Conservation (phyloP, 2,113 vertebrate genomes). For the Perccottus glenii region DNA sequence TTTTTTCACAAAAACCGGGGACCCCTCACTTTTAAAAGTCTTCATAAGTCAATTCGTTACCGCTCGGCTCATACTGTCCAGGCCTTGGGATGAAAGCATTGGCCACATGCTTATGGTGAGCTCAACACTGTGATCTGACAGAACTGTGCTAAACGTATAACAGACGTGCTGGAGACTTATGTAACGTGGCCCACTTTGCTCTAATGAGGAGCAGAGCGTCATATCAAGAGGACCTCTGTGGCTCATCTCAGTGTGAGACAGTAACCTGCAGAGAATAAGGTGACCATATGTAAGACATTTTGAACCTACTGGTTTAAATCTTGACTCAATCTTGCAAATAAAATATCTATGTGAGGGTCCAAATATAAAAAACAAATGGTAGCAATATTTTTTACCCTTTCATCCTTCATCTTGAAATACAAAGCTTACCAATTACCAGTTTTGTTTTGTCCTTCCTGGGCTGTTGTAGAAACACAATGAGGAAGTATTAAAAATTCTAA, state of each 20-base stretch:
- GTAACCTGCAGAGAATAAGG: neutral
- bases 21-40: neutral
- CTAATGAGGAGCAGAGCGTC: constrained; percentile 6
- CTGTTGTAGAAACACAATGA: no score
- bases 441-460: no score
- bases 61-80: neutral
- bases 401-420: no score
- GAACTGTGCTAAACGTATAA: constrained; percentile 2
- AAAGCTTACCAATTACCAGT: no score
- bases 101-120: no score
- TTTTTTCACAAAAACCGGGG: neutral
- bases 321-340: neutral
- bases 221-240: neutral
- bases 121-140: neutral
- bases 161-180: constrained; percentile 4
- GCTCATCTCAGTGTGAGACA: no score
- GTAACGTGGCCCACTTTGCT: neutral
- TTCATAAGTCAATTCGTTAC: neutral
- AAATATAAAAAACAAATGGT: no score
- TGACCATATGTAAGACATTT: neutral
- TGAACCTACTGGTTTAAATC: no score
- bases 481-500: no score
- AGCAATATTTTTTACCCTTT: no score
- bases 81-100: neutral
- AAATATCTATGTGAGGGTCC: neutral